Percentiles rank a stretch among this genome's conserved stretches.
phyloP scores from a whole-genome alignment of 2,888 invertebrate species.

The Andricus quercusramuli region DNA sequence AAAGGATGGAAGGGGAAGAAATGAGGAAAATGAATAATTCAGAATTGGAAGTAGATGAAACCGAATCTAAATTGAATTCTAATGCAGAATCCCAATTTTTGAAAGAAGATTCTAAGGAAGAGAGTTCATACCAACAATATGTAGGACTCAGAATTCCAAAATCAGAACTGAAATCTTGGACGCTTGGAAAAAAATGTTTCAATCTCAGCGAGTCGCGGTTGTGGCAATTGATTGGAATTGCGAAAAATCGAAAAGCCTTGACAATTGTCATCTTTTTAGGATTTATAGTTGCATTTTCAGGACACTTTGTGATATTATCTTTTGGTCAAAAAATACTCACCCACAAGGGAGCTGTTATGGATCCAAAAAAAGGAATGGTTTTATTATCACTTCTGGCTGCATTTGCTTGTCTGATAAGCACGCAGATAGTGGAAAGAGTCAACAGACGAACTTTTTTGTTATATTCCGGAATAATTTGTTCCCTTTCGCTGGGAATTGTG shows the following conservation, averaged over 20 bases:
- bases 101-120: no score
- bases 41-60: neutral
- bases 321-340: constrained; percentile 84
- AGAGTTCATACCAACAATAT: no score
- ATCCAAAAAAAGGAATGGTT: constrained; percentile 80
- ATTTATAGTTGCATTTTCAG: constrained; percentile 83
- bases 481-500: neutral
- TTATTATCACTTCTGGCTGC: constrained; percentile 80
- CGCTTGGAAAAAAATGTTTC: no score
- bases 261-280: constrained; percentile 82
- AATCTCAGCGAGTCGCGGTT: no score
- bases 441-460: neutral
- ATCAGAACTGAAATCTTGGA: no score
- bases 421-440: neutral
- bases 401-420: constrained; percentile 5
- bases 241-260: constrained; percentile 80
- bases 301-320: constrained; percentile 82
- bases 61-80: neutral
- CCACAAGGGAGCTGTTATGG: constrained; percentile 79
- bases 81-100: neutral
- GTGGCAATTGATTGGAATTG: neutral
- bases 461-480: neutral
- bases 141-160: no score
- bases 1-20: neutral
- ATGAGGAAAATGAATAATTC: neutral